Base-by-base conservation (phyloP, 2,113 vertebrate species). In the Pleuronectes platessa region DNA sequence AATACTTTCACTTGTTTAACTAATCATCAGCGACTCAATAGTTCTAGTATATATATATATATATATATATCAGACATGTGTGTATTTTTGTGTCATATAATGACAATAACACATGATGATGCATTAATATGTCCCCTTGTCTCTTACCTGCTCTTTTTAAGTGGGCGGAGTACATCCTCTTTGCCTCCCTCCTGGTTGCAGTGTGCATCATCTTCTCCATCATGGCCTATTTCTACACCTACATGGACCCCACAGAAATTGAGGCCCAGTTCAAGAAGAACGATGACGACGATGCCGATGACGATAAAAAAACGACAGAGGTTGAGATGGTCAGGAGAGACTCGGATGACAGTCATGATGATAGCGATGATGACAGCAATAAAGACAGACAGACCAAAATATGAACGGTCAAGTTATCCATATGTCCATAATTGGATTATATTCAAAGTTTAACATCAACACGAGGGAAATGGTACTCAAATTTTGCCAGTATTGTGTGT, bases 161-260 rank as follows among this genome's bases (percentile, higher is more conserved):
- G 98, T 99, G 97, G 97, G 95, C 95, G 3, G 98, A 99, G 67
- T 99, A 97, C 5, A 0, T 98, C 62, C 90, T 99, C 2, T 99
- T 99, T 83, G 96, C 98, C n/a, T 93, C 89, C 0, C 92, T 99
- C 79, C 88, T 99, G 42, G 78, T 98, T 15, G 94, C 82, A 1
- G 97, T 98, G 73, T 97, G 96, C 10, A 0, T 98, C 1, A 93
- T 99, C 82, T 99, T 99, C 90, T 95, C 96, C 74, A 7, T 96
- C 63, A 98, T 99, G 97, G 96, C 96, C 4, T 89, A 92, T 67
- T 98, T 96, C 93, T 99, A 99, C 64, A 98, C 95, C 5, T 99
- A 98, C 71, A 58, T 94, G 20, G 95, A 98, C 81, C 97, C 97
- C 18, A 76, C 82, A 6, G 95, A 95, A 83, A 86, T 97, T 12